Evolutionary conservation across 2,888 invertebrate species (phyloP).

Genomic region (Anarsia innoxiella): DNA sequence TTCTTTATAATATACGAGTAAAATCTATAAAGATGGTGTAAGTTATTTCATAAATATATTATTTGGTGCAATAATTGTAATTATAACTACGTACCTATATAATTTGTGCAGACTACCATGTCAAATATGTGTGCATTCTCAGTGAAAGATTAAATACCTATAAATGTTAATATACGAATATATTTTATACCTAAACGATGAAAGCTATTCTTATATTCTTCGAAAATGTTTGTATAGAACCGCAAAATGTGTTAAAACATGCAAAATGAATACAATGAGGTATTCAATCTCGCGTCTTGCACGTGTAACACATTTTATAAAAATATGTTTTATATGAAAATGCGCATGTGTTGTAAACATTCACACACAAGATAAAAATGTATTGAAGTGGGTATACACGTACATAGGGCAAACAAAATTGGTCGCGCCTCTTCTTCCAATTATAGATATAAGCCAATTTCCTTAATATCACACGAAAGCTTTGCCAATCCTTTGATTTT

Average conservation of each 20-base stretch:
- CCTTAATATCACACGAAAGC: conserved; percentile 29
- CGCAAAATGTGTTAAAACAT: conserved; percentile 44
- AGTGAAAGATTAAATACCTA: conserved; percentile 11
- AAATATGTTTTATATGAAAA: background rate
- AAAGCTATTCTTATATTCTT: conserved; percentile 5
- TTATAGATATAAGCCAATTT: conserved; percentile 6
- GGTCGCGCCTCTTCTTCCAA: conserved; percentile 11
- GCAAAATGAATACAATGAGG: conserved; percentile 45
- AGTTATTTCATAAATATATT: conserved; percentile 1
- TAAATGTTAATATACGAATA: conserved; percentile 16
- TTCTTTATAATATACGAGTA: background rate
- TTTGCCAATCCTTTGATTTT: conserved; percentile 24
- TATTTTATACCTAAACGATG: conserved; percentile 7
- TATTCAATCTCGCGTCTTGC: conserved; percentile 65
- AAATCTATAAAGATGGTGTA: too few relatives aligned
- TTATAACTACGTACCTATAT: conserved; percentile 4
- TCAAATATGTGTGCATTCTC: conserved; percentile 6
- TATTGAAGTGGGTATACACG: conserved; percentile 6
- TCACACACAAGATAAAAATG: conserved; percentile 11
- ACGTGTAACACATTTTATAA: conserved; percentile 39
- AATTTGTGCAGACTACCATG: conserved; percentile 3
- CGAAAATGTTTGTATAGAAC: conserved; percentile 9
- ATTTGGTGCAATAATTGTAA: conserved; percentile 11
- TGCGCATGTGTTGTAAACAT: conserved; percentile 5
- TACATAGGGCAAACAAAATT: conserved; percentile 8